Evolutionary conservation across 2,797 vertebrate genomes (phyloP).

Genomic region (Myotis myotis): DNA sequence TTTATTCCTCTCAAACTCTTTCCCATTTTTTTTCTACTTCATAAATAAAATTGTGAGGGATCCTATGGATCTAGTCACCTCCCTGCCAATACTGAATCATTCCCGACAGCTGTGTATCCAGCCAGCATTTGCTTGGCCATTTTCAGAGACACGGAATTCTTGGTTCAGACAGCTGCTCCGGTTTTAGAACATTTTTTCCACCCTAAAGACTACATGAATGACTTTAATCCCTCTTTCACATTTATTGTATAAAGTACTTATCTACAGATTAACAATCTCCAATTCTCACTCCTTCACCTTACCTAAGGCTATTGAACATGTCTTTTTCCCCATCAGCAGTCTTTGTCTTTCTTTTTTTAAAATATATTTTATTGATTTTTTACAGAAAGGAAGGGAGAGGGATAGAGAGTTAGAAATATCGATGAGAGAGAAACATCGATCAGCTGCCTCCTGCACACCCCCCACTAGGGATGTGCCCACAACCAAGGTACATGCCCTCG

Average conservation of each 20-base stretch:
- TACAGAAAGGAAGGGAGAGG: too few relatives aligned
- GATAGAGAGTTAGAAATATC: too few relatives aligned
- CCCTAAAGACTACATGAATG: neutral
- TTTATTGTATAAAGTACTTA: slow-evolving; percentile 16
- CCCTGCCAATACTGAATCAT: neutral
- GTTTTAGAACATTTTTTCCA: neutral
- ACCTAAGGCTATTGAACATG: neutral
- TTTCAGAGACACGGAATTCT: neutral
- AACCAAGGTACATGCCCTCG: too few relatives aligned
- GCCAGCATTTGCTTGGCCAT: neutral
- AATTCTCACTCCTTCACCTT: neutral
- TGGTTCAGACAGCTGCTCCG: neutral
- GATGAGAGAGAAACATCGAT: too few relatives aligned
- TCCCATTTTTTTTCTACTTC: neutral
- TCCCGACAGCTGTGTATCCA: neutral
- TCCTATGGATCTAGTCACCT: neutral
- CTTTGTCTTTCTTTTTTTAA: neutral
- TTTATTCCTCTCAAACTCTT: neutral
- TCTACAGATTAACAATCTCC: neutral
- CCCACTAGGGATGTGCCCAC: too few relatives aligned
- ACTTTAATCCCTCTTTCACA: slow-evolving; percentile 22
- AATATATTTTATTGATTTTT: too few relatives aligned
- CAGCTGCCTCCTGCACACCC: too few relatives aligned
- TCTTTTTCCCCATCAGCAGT: neutral
- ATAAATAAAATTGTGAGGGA: neutral